A percentile compares a stretch with the other conserved stretches of the same genome.
Conservation (phyloP, 35 echinoderm and acorn worm genomes). For the Apostichopus japonicus region DNA sequence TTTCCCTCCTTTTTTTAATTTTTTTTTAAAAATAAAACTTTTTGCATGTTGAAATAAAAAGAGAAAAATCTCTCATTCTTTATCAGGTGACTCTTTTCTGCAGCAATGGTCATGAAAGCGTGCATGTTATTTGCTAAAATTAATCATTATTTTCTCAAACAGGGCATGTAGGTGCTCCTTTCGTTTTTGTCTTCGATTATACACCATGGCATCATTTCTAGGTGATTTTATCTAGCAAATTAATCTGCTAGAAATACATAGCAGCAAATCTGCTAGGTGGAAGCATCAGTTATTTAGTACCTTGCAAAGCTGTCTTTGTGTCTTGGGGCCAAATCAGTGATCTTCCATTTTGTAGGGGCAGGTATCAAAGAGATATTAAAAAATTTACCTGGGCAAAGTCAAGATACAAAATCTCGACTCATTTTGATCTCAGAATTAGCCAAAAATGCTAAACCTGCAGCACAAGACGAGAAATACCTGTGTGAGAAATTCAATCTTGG, state of each 20-base stretch:
- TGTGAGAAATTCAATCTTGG: too few species aligned
- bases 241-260: conserved; percentile 6
- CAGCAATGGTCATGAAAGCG: background rate
- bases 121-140: conserved; percentile 12
- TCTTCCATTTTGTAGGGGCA: too few species aligned
- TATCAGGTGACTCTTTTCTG: background rate
- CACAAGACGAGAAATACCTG: too few species aligned
- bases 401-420: too few species aligned
- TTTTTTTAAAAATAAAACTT: background rate
- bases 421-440: too few species aligned
- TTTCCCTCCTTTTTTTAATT: background rate
- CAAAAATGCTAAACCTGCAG: too few species aligned
- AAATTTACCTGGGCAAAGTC: too few species aligned
- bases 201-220: too few species aligned
- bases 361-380: too few species aligned
- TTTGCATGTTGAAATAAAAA: conserved; percentile 20
- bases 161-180: background rate
- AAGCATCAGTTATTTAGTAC: background rate
- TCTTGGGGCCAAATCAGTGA: too few species aligned
- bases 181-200: too few species aligned
- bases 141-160: conserved; percentile 7
- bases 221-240: background rate
- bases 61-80: background rate
- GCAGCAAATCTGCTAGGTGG: background rate
- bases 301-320: background rate